A percentile compares a stretch with the other conserved stretches of the same genome.
These are phyloP conservation scores for Danaus melanippus DNA, from an alignment of 1,140 invertebrate genomes.

Conservation along the genomic window DNA sequence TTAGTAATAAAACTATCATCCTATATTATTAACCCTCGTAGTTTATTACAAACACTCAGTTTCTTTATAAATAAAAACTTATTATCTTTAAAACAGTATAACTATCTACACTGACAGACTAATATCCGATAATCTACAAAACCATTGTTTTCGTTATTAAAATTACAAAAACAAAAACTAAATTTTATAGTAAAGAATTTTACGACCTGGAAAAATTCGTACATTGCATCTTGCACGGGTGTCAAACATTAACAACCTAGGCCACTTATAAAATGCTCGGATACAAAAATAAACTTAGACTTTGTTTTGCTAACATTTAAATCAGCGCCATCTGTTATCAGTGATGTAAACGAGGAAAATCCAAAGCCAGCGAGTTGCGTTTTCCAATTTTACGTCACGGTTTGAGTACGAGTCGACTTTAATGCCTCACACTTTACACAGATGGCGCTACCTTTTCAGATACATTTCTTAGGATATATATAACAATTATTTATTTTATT, in stretches of 20 bases:
- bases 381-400: slow-evolving; percentile 13
- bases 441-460: slow-evolving; percentile 16
- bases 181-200: background rate
- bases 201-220: slow-evolving; percentile 32
- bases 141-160: too few relatives aligned
- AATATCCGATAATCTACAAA: too few relatives aligned
- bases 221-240: slow-evolving; percentile 33
- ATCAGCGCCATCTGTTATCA: slow-evolving; percentile 39
- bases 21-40: background rate
- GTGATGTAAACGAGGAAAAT: slow-evolving; percentile 27
- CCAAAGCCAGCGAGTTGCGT: slow-evolving; percentile 16
- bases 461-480: too few relatives aligned
- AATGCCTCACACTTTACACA: slow-evolving; percentile 12
- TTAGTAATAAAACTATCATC: background rate
- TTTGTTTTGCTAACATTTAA: slow-evolving; percentile 10
- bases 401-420: slow-evolving; percentile 12
- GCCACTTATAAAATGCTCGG: slow-evolving; percentile 57
- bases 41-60: background rate
- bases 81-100: too few relatives aligned
- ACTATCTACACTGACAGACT: too few relatives aligned
- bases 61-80: too few relatives aligned
- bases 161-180: too few relatives aligned
- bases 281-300: slow-evolving; percentile 56
- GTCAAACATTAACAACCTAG: slow-evolving; percentile 51
- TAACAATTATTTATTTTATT: too few relatives aligned